Percentiles rank a stretch among this genome's conserved stretches.
These are phyloP conservation scores for Cariama cristata DNA, from an alignment of 2,113 vertebrate species.

Conservation along the genomic window DNA sequence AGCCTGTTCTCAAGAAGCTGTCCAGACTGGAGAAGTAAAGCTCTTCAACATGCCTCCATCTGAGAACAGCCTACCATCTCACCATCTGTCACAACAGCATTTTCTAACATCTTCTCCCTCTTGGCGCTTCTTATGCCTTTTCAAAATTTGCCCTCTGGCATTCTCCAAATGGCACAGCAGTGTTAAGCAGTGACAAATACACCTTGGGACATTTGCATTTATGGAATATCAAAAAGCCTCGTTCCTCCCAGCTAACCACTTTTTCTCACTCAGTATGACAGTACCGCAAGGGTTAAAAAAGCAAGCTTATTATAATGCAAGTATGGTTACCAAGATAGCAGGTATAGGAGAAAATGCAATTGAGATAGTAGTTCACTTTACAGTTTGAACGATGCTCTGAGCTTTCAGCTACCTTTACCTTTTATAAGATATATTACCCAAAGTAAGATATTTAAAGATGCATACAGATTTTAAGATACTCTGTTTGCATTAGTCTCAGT, in stretches of 20 bases:
- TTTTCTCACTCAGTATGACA: background rate
- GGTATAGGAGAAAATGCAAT: background rate
- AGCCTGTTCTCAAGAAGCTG: conserved; percentile 1
- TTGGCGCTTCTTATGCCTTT: background rate
- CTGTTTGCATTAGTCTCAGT: background rate
- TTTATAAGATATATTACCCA: background rate
- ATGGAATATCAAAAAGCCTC: background rate
- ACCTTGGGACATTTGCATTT: background rate
- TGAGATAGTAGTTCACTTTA: background rate
- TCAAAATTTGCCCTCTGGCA: conserved; percentile 17
- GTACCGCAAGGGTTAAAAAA: background rate
- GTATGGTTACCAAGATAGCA: background rate
- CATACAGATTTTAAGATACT: background rate
- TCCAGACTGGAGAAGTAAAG: conserved; percentile 7
- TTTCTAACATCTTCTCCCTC: conserved; percentile 7
- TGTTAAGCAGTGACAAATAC: background rate
- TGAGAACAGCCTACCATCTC: conserved; percentile 17
- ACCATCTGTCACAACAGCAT: conserved; percentile 12
- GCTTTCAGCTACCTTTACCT: background rate
- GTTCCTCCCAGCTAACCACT: background rate
- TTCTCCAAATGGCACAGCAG: background rate
- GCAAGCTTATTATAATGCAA: background rate
- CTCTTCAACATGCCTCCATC: background rate
- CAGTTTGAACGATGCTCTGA: background rate
- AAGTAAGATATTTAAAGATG: background rate